Percentiles rank a stretch among this genome's conserved stretches.
Evolutionary conservation across 2,113 vertebrate genomes (phyloP).

Genomic region (Rhea americana): DNA sequence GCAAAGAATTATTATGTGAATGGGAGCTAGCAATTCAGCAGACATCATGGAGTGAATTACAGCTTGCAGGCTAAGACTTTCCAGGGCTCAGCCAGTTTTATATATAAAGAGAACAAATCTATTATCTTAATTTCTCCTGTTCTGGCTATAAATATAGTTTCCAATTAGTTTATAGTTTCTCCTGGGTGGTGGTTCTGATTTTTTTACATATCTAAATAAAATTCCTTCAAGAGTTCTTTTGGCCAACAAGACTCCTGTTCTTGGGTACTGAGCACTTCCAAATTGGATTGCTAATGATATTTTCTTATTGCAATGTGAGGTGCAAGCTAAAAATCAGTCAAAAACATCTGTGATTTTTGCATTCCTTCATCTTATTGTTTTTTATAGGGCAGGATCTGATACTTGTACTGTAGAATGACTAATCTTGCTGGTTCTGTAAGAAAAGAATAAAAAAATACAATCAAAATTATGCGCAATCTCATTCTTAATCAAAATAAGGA

Average conservation of each 20-base stretch:
- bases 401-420: background rate
- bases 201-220: conserved; percentile 19
- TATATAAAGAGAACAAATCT: background rate
- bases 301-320: background rate
- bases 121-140: background rate
- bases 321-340: background rate
- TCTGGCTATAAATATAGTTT: background rate
- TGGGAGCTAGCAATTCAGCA: background rate
- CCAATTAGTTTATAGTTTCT: background rate
- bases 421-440: background rate
- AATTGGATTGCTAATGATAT: background rate
- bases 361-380: background rate
- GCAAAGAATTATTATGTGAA: conserved; percentile 21
- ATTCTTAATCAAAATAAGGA: background rate
- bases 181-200: background rate
- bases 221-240: background rate
- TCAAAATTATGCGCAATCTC: background rate
- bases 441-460: background rate
- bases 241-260: background rate
- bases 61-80: background rate
- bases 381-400: background rate
- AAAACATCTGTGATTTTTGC: conserved; percentile 26
- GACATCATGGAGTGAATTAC: background rate
- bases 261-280: background rate
- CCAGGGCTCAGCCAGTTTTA: background rate